Percentiles rank a stretch among this genome's conserved stretches.
Conservation (phyloP, 2,888 invertebrate genomes). For the Strigamia crassipes region DNA sequence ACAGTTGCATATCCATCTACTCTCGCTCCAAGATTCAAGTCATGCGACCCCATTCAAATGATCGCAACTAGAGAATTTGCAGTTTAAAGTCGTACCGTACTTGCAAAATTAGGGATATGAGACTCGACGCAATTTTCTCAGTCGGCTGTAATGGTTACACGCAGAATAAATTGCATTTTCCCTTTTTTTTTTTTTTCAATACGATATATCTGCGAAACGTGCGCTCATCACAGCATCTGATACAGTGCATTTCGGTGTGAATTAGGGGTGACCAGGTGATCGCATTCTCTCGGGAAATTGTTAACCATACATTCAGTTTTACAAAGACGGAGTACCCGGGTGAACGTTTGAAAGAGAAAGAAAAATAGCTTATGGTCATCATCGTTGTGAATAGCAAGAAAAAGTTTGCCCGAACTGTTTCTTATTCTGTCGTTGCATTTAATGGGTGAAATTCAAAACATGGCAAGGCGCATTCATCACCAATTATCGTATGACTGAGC, state of each 20-base stretch:
- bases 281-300: slow-evolving; percentile 10
- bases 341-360: background rate
- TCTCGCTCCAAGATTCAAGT: too few relatives aligned
- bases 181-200: background rate
- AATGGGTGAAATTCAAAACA: slow-evolving; percentile 15
- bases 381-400: background rate
- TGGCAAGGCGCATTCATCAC: slow-evolving; percentile 22
- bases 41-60: too few relatives aligned
- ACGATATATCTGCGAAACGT: background rate
- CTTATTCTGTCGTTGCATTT: background rate
- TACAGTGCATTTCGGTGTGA: background rate
- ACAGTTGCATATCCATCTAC: too few relatives aligned
- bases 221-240: background rate
- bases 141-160: background rate
- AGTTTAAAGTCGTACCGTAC: background rate
- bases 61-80: background rate
- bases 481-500: slow-evolving; percentile 18
- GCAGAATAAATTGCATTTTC: background rate
- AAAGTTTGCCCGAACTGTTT: background rate
- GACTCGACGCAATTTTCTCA: background rate
- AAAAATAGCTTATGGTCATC: background rate
- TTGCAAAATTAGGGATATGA: background rate
- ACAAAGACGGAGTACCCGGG: background rate
- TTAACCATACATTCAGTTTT: background rate
- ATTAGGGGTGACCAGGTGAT: slow-evolving; percentile 20